These are phyloP conservation scores for Otus scops DNA, from an alignment of 2,797 vertebrate genomes.

Conservation along the genomic window DNA sequence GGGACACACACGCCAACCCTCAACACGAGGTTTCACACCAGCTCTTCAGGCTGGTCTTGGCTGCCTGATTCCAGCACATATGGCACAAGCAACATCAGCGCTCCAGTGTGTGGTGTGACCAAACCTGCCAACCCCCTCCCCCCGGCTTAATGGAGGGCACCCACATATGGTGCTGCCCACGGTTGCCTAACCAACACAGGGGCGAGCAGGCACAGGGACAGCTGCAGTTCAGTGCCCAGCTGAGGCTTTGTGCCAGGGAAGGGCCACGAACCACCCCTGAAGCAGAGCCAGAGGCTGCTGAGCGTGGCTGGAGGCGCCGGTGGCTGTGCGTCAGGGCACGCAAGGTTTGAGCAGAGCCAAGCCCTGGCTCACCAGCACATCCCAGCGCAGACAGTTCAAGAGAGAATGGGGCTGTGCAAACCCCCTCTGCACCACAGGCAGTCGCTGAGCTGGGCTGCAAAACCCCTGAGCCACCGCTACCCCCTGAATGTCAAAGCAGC, in stretches of 20 bases:
- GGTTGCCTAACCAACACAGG: accelerated
- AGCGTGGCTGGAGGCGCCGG: background rate
- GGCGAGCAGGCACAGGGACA: background rate
- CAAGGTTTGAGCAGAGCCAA: background rate
- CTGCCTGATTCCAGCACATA: background rate
- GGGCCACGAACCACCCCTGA: background rate
- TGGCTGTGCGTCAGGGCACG: accelerated
- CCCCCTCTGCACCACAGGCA: accelerated
- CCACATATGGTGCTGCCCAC: accelerated
- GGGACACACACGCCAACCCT: background rate
- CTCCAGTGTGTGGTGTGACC: accelerated
- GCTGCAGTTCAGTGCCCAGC: background rate
- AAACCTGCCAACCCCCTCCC: background rate
- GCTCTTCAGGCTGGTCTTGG: background rate
- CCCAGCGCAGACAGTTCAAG: background rate
- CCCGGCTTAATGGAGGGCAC: background rate
- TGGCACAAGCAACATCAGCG: accelerated
- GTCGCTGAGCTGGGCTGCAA: background rate
- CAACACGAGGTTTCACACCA: background rate
- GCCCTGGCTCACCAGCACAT: background rate
- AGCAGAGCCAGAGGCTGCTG: background rate
- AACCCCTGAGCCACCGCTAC: accelerated
- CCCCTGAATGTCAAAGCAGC: background rate
- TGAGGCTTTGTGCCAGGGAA: background rate
- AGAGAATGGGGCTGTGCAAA: background rate